phyloP scores from a whole-genome alignment of 2,888 invertebrate genomes.

The Pteria penguin region DNA sequence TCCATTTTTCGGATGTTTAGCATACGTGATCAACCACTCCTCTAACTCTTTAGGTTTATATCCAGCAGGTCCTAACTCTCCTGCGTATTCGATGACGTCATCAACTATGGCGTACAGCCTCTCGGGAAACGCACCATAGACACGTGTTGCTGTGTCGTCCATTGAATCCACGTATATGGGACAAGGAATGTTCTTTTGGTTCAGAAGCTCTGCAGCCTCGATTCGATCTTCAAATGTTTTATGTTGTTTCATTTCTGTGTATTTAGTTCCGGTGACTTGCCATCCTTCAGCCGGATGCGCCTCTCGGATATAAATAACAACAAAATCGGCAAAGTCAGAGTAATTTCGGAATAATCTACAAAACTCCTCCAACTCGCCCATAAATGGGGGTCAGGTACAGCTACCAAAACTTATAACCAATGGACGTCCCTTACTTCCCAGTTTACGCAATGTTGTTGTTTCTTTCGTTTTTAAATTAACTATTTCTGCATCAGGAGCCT shows the following conservation, averaged over 20 bases:
- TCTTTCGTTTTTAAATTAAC: neutral
- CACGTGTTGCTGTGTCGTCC: conserved; percentile 30
- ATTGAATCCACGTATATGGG: conserved; percentile 48
- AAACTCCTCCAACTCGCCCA: conserved; percentile 12
- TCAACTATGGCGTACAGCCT: conserved; percentile 44
- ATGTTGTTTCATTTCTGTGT: conserved; percentile 37
- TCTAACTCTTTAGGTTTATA: conserved; percentile 16
- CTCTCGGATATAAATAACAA: conserved; percentile 47
- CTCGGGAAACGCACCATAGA: conserved; percentile 50
- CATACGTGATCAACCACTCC: conserved; percentile 4
- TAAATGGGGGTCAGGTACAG: neutral
- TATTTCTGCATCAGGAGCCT: neutral
- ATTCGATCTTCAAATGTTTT: conserved; percentile 46
- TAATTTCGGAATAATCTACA: conserved; percentile 39
- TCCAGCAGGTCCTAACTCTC: conserved; percentile 37
- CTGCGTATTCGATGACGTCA: conserved; percentile 23
- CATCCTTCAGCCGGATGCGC: conserved; percentile 38
- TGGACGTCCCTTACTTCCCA: neutral
- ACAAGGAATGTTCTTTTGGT: conserved; percentile 27
- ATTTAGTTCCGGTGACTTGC: conserved; percentile 15
- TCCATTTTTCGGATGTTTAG: no score
- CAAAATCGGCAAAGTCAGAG: no score
- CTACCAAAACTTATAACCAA: neutral
- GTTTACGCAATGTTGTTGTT: neutral
- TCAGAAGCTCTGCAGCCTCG: conserved; percentile 41